Percentiles rank a stretch among this genome's conserved stretches.
These are phyloP conservation scores for Ypsolopha scabrella DNA, from an alignment of 2,888 invertebrate species.

Conservation along the genomic window DNA sequence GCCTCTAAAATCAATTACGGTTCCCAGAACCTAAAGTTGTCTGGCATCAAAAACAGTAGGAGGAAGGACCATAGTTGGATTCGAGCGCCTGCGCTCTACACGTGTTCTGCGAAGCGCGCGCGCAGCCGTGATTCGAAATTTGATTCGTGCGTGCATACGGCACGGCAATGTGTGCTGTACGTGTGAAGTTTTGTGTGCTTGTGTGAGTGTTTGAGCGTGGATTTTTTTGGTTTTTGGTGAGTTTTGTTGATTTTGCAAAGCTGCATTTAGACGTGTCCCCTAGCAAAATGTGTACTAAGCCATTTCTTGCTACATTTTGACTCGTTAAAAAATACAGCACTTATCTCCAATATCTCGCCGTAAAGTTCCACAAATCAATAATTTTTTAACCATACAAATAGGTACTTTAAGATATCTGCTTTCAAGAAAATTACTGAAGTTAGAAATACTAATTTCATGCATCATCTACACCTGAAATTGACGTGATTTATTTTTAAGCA, in stretches of 20 bases:
- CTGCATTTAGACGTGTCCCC: too few species aligned
- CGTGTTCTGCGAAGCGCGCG: conserved; percentile 48
- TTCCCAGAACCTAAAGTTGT: not conserved
- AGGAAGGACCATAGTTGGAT: conserved; percentile 18
- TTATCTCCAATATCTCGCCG: too few species aligned
- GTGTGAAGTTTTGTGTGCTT: conserved; percentile 14
- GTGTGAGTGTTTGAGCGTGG: conserved; percentile 15
- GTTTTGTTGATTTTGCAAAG: not conserved
- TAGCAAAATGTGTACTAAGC: too few species aligned
- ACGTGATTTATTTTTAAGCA: too few species aligned
- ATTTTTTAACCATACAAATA: too few species aligned
- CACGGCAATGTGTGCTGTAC: not conserved
- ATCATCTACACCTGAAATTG: too few species aligned
- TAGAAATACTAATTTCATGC: too few species aligned
- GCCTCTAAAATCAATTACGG: not conserved
- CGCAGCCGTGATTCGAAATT: conserved; percentile 41
- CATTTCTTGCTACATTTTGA: too few species aligned
- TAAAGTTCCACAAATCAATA: too few species aligned
- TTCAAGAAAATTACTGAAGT: too few species aligned
- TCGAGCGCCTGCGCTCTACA: conserved; percentile 32
- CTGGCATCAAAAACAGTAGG: not conserved
- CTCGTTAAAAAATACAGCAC: too few species aligned
- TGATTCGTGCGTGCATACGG: conserved; percentile 22
- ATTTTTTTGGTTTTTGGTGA: not conserved
- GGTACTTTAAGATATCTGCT: too few species aligned